Base-by-base conservation (phyloP, 1,140 invertebrate species). In the Ditylenchus dipsaci region DNA sequence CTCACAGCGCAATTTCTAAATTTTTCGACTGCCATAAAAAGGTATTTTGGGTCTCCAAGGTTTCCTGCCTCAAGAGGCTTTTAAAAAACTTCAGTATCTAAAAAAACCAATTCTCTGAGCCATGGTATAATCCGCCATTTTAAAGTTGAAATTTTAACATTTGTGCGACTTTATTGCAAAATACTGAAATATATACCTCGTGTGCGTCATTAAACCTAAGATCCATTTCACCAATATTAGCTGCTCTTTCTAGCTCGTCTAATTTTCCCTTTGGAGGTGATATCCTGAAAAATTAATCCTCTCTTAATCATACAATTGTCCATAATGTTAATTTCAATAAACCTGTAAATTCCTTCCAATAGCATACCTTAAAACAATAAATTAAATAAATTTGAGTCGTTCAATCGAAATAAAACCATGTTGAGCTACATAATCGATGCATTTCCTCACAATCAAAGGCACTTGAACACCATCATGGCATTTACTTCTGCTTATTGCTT, bases 391-490 rank as follows among this genome's bases (percentile, higher is more conserved):
- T 7, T 53, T 53, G 3, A 15, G 49, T 3, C 15, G 15, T 7
- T 26, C 23, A 7, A 15, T 53, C 49, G 8, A 53, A 53, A 17
- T 53, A 53, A 17, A 53, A 61, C 59, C 59, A 26, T 61, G 27
- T 13, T n/a, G n/a, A 53, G 21, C 27, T 53, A 78, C 66, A 63
- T 68, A 81, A 71, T 81, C 78, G 26, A 78, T 69, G 42, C 77
- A 78, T 21, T 77, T 30, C 15, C 77, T 30, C 29, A 78, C 68
- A n/a, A 78, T n/a, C 11, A 47, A 49, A 15, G 78, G 78, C 19
- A 78, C 38, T 13, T 68, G 78, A 33, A 80, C 58, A n/a, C 74
- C 74, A 71, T 79, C 77, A 56, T 69, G 65, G 58, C 69, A 65
- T 27, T 53, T 62, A 67, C 63, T 74, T 29, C 73, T 68, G 27